phyloP scores from a whole-genome alignment of 2,797 vertebrate species.

The Octomys mimax region DNA sequence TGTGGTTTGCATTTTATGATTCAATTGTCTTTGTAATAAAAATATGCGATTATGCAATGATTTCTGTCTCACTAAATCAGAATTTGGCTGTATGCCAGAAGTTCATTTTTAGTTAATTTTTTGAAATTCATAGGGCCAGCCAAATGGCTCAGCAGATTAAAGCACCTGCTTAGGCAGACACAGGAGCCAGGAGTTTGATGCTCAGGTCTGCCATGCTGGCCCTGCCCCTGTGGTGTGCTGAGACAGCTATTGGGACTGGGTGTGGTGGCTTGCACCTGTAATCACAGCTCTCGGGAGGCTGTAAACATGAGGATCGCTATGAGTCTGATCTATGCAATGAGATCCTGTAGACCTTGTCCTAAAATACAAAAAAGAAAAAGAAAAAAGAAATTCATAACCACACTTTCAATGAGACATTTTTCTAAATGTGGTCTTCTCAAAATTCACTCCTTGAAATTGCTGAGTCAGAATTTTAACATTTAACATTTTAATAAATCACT shows the following conservation, averaged over 20 bases:
- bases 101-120: slow-evolving; percentile 52
- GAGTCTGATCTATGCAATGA: too few species aligned
- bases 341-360: too few species aligned
- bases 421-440: slow-evolving; percentile 35
- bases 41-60: slow-evolving; percentile 53
- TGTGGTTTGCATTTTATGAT: slow-evolving; percentile 68
- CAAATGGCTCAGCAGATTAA: too few species aligned
- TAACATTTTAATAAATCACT: background rate
- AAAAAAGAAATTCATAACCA: background rate
- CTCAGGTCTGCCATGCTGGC: too few species aligned
- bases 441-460: background rate
- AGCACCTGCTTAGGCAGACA: too few species aligned
- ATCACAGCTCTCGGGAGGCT: too few species aligned
- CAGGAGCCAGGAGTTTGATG: too few species aligned
- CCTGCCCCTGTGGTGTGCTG: too few species aligned
- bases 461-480: background rate
- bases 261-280: too few species aligned
- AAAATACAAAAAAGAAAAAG: too few species aligned
- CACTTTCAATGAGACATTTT: slow-evolving; percentile 11
- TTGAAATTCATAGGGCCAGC: background rate
- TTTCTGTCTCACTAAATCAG: slow-evolving; percentile 54
- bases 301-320: too few species aligned
- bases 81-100: slow-evolving; percentile 49
- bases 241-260: too few species aligned
- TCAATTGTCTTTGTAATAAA: slow-evolving; percentile 73